Conservation (phyloP, 2,888 invertebrate genomes). For the Limnephilus auricula region DNA sequence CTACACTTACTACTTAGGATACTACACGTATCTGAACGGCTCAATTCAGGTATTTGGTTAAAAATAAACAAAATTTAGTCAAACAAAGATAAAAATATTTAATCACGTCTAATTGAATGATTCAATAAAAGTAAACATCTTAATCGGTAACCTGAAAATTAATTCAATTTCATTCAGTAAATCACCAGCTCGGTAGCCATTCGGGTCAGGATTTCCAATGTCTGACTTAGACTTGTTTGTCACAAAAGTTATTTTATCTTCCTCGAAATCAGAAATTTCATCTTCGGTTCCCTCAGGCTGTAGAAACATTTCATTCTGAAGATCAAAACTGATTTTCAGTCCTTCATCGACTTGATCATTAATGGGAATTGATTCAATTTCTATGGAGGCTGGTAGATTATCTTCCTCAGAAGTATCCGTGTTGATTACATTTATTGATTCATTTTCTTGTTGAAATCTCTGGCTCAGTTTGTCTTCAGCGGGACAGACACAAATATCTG, state of each 20-base stretch:
- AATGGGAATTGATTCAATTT: not conserved
- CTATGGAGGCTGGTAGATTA: not conserved
- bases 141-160: not conserved
- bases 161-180: not conserved
- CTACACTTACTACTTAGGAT: too few species aligned
- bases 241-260: not conserved
- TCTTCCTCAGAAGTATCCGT: constrained; percentile 7
- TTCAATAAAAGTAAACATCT: not conserved
- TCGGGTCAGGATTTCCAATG: not conserved
- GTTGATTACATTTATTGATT: constrained; percentile 33
- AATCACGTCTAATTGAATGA: not conserved
- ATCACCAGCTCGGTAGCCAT: not conserved
- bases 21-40: too few species aligned
- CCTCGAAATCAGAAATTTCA: not conserved
- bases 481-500: constrained; percentile 16
- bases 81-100: too few species aligned
- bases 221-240: constrained; percentile 1
- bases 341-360: not conserved
- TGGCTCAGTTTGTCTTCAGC: not conserved
- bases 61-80: too few species aligned
- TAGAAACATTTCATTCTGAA: not conserved
- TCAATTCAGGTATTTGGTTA: too few species aligned
- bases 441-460: not conserved
- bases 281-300: not conserved
- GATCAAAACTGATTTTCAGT: not conserved